Evolutionary conservation across 2,888 invertebrate genomes (phyloP), one percentile per base, ranked within the genome.

Genomic region (Ochropacha duplaris): DNA sequence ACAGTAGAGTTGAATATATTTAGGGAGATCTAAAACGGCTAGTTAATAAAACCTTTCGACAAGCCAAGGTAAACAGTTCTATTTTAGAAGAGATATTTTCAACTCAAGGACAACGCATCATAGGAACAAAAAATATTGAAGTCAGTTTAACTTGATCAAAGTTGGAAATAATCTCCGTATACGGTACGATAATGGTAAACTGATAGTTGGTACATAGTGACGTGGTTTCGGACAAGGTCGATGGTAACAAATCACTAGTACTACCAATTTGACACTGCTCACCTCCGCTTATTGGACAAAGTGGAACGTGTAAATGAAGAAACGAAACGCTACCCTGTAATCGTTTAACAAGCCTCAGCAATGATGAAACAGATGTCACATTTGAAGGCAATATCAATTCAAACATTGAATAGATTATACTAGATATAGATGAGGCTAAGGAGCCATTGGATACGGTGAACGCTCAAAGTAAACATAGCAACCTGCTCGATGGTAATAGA

Each of bases 221-320:
- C 66, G 66, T 73, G 61, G 67, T 67, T 66, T 59, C 71, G 68
- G 62, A 71, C 88, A 87, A 88, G 88, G 86, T 81, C 86, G 78
- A 68, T 66, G 59, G 60, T 70, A 72, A 77, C 79, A 75, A 84
- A 83, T 83, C 80, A 84, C 72, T 76, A 81, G 75, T 80, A 80
- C 76, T 76, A 79, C 77, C 83, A 83, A 87, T 89, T 88, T 89
- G 89, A 89, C 87, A 88, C 79, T 78, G 69, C 79, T 89, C 88
- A 90, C 87, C 88, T 89, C 86, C 75, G 71, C 79, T 88, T 80
- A 90, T 90, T 90, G 88, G 74, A 81, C 86, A 82, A 90, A 89
- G 81, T 90, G 88, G 90, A 85, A 88, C 90, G 90, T 88, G 89
- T 81, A 86, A 88, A 89, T 88, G 87, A 85, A 90, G 86, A 86